Percentiles rank a stretch among this genome's conserved stretches.
phyloP scores from a whole-genome alignment of 2,113 vertebrate genomes.

The Ctenodactylus gundi region DNA sequence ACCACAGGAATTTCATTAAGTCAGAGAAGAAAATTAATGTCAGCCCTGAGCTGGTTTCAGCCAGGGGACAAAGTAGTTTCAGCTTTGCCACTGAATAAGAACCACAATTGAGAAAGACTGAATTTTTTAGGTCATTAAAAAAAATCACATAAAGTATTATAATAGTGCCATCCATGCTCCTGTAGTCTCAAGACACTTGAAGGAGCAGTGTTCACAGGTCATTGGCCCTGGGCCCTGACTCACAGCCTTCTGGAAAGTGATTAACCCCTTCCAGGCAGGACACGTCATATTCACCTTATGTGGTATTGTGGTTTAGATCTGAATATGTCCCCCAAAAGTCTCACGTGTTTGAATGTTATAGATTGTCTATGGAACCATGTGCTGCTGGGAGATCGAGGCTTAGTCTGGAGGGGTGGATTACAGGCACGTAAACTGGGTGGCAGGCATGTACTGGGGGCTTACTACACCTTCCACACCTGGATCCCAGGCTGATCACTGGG shows the following conservation, averaged over 20 bases:
- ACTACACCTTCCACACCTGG: too few species aligned
- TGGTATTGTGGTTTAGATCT: too few species aligned
- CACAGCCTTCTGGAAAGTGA: not conserved
- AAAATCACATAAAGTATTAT: not conserved
- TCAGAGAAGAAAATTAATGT: not conserved
- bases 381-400: too few species aligned
- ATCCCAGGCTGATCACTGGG: too few species aligned
- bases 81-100: not conserved
- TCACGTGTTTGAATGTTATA: too few species aligned
- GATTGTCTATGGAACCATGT: too few species aligned
- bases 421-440: too few species aligned
- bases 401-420: too few species aligned
- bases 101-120: not conserved
- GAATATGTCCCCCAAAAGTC: too few species aligned
- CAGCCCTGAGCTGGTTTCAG: not conserved
- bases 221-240: not conserved
- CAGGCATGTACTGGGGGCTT: too few species aligned
- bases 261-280: not conserved
- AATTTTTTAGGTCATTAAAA: not conserved
- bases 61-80: not conserved
- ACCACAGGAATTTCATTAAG: not conserved
- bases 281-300: not conserved
- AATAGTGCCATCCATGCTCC: conserved; percentile 18
- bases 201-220: conserved; percentile 12
- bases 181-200: not conserved